Percentiles rank a stretch among this genome's conserved stretches.
Conservation (phyloP, 1,140 invertebrate genomes). For the Drosophila trapezifrons region DNA sequence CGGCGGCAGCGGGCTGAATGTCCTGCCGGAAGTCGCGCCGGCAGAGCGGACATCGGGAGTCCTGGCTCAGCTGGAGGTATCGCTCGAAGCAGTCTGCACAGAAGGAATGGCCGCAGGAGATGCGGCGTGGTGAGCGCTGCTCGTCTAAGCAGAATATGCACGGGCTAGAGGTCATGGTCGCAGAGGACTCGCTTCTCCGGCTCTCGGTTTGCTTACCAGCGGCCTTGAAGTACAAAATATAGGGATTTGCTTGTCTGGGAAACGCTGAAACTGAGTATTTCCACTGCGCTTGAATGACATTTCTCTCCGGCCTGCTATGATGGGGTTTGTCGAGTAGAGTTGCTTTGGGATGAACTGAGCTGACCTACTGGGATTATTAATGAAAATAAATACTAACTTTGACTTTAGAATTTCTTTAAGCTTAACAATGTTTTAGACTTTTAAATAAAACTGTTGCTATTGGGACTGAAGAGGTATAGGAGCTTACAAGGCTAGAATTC, state of each 20-base stretch:
- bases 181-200: background rate
- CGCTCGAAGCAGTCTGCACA: conserved; percentile 52
- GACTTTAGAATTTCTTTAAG: too few species aligned
- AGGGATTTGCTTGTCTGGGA: background rate
- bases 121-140: conserved; percentile 39
- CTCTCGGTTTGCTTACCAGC: conserved; percentile 10
- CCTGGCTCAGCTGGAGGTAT: conserved; percentile 48
- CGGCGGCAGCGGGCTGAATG: background rate
- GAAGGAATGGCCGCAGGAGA: conserved; percentile 62
- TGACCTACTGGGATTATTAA: too few species aligned
- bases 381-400: too few species aligned
- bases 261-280: background rate
- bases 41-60: conserved; percentile 58
- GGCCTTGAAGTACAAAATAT: conserved; percentile 31
- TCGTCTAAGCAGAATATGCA: conserved; percentile 75
- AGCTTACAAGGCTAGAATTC: background rate
- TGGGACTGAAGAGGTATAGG: background rate
- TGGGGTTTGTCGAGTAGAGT: background rate
- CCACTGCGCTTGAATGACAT: background rate
- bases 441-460: background rate
- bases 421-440: background rate
- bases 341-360: too few species aligned
- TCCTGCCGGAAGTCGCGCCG: conserved; percentile 51
- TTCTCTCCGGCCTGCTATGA: background rate
- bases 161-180: conserved; percentile 46